phyloP scores from a whole-genome alignment of 2,888 invertebrate genomes.

The Conomelus anceps region DNA sequence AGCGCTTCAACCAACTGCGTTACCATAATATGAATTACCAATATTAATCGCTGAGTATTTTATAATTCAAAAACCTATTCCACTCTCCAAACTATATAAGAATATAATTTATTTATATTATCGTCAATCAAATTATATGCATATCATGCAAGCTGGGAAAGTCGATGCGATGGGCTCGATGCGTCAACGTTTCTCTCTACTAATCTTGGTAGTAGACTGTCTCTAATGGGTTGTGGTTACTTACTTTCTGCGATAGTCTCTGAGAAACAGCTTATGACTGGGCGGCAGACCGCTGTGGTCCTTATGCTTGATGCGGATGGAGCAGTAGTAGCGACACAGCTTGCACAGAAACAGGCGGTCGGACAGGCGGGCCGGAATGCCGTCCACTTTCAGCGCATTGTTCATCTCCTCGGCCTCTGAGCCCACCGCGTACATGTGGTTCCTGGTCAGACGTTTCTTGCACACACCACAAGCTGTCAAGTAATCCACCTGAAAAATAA shows the following conservation, averaged over 20 bases:
- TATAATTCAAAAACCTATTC: no score
- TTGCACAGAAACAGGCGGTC: constrained; percentile 74
- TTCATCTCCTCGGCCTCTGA: constrained; percentile 50
- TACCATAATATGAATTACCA: no score
- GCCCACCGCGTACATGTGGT: constrained; percentile 61
- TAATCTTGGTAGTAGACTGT: not conserved
- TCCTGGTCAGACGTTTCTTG: constrained; percentile 64
- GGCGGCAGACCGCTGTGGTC: constrained; percentile 37
- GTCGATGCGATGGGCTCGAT: no score
- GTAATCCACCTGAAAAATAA: constrained; percentile 50
- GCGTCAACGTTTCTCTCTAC: no score
- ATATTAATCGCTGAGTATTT: no score
- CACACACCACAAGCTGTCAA: constrained; percentile 72
- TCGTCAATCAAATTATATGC: no score
- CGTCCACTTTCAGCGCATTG: constrained; percentile 40
- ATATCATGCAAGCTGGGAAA: no score
- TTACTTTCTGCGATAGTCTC: constrained; percentile 58
- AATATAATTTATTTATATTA: no score
- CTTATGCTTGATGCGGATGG: constrained; percentile 56
- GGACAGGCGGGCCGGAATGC: constrained; percentile 60
- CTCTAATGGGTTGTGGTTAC: constrained; percentile 24
- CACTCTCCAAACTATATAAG: no score
- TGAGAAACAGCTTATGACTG: constrained; percentile 50
- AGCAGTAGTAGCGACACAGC: constrained; percentile 70
- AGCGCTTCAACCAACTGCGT: no score